These are phyloP conservation scores for Hozukius guyotensis DNA, from an alignment of 2,797 vertebrate species.

Conservation along the genomic window DNA sequence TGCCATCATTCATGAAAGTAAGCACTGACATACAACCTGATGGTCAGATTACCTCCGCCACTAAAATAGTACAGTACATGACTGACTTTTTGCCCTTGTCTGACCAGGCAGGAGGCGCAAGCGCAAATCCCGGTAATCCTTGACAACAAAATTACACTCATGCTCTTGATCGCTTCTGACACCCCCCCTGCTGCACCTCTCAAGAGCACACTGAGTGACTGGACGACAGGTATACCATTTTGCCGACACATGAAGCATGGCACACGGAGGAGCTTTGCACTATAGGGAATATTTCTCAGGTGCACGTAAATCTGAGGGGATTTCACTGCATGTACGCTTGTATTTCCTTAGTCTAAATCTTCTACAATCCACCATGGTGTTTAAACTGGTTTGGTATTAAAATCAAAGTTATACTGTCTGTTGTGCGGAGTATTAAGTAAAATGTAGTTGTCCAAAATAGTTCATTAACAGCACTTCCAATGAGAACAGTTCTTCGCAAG, in stretches of 20 bases:
- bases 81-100: slow-evolving; percentile 47
- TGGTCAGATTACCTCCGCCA: slow-evolving; percentile 11
- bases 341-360: neutral
- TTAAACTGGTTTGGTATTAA: neutral
- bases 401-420: neutral
- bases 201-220: slow-evolving; percentile 3
- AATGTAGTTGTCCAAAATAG: neutral
- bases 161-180: slow-evolving; percentile 25
- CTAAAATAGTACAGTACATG: slow-evolving; percentile 51
- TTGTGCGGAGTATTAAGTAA: neutral
- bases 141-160: slow-evolving; percentile 50
- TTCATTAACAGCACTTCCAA: slow-evolving; percentile 42
- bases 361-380: neutral
- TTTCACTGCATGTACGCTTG: neutral
- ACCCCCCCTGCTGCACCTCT: neutral
- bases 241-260: neutral
- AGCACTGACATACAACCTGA: slow-evolving; percentile 1
- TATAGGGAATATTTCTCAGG: neutral
- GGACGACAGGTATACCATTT: neutral
- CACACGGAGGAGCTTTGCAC: neutral
- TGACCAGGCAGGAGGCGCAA: slow-evolving; percentile 29
- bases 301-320: neutral
- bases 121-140: slow-evolving; percentile 67
- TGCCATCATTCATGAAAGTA: neutral
- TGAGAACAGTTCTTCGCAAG: slow-evolving; percentile 13